Base-by-base conservation (phyloP, 2,797 vertebrate species). In the Coregonus ussuriensis region DNA sequence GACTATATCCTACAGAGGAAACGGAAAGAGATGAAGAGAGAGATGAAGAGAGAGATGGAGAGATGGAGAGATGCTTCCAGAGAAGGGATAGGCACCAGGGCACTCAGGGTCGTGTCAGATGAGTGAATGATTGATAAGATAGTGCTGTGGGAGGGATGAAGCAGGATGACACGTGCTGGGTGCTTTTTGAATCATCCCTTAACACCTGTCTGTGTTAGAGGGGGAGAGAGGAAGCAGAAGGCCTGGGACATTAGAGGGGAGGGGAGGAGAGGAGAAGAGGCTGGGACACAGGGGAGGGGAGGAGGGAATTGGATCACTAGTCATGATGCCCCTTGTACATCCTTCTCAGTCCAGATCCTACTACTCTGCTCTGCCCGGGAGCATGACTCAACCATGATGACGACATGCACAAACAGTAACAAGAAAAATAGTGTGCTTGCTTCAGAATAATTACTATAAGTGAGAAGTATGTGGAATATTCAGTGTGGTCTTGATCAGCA, bases 1-100 rank as follows among this genome's bases (percentile, higher is more conserved):
- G 90, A 87, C 80, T n/a, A 82, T 82, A 81, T 91, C 88, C 86
- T 87, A 84, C 72, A 31, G 79, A 80, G 83, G 79, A 86, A 89
- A 86, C 82, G 53, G 14, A 59, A 59, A 52, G 37, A 41, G 74
- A 76, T 33, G 51, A 52, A 68, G 72, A 78, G 51, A 68, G 81
- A 77, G 68, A 77, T 7, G 31, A 74, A 56, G 59, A 74, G 59
- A 74, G 67, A 65, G 71, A 66, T 33, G n/a, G 47, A 0, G 6
- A 68, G 82, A 52, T 6, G 7, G 59, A 21, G 59, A 62, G 59
- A 62, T 5, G 21, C 54, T 16, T 4, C 3, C 15, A 59, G 59
- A 62, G n/a, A 62, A 6, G 4, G n/a, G 6, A 18, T 15, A 54
- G 31, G 3, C 31, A 33, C 31, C 31, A 33, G 31, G 53, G 53